These are phyloP conservation scores for Psococerastis gibbosa DNA, from an alignment of 2,888 invertebrate genomes.

Conservation along the genomic window DNA sequence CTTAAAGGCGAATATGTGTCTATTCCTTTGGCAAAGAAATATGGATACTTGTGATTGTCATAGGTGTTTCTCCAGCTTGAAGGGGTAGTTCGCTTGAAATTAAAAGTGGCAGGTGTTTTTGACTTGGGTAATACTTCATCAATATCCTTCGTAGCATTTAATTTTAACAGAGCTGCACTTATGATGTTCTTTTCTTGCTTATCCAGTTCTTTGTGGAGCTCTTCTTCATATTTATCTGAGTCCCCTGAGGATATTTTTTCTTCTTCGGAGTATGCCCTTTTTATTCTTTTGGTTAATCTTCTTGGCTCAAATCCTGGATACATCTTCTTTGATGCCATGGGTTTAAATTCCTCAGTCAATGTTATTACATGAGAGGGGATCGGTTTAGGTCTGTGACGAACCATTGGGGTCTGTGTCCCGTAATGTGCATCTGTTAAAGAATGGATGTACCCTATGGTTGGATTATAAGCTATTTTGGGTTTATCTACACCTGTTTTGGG, in stretches of 20 bases:
- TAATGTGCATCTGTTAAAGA: conserved; percentile 1
- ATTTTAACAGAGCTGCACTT: conserved; percentile 14
- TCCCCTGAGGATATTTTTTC: conserved; percentile 20
- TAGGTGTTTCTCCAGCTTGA: no score
- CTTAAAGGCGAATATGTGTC: conserved; percentile 39
- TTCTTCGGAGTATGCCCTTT: conserved; percentile 18
- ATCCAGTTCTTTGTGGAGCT: conserved; percentile 13
- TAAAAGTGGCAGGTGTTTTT: conserved; percentile 13
- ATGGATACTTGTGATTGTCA: conserved; percentile 39
- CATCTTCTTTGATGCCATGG: not conserved
- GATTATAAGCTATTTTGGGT: not conserved
- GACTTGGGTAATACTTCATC: conserved; percentile 15
- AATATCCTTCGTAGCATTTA: conserved; percentile 16
- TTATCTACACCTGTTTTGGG: not conserved
- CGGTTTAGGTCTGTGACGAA: not conserved
- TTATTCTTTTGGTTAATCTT: not conserved
- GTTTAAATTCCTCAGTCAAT: not conserved
- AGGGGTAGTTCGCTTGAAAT: no score
- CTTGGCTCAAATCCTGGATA: not conserved
- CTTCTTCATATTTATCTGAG: conserved; percentile 19
- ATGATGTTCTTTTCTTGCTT: conserved; percentile 14
- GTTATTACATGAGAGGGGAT: not conserved
- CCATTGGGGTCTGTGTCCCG: not conserved
- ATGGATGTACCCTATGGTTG: conserved; percentile 3
- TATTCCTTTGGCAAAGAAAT: conserved; percentile 31